phyloP scores from a whole-genome alignment of 2,797 vertebrate genomes.

The Acanthopagrus latus region DNA sequence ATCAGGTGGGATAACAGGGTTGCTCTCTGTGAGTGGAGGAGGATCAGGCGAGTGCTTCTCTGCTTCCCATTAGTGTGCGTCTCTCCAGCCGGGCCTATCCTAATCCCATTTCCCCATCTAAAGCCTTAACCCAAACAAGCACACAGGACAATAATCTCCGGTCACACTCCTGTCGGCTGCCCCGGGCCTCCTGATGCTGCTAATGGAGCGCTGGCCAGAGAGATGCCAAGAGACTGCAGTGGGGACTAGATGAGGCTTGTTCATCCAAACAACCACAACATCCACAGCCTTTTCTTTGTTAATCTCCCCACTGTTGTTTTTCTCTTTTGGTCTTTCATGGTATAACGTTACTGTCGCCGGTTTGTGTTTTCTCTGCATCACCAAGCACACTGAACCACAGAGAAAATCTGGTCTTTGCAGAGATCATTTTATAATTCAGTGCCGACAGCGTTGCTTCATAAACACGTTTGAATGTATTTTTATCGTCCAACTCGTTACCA shows the following conservation, averaged over 20 bases:
- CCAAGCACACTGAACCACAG: constrained; percentile 64
- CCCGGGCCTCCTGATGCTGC: constrained; percentile 77
- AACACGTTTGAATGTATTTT: constrained; percentile 62
- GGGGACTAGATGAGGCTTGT: constrained; percentile 60
- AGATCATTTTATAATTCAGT: constrained; percentile 59
- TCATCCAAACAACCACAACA: constrained; percentile 62
- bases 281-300: constrained; percentile 57
- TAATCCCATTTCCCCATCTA: constrained; percentile 89
- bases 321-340: constrained; percentile 45
- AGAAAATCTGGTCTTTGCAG: constrained; percentile 46
- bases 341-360: constrained; percentile 58
- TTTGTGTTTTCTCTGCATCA: constrained; percentile 54
- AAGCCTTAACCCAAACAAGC: constrained; percentile 88
- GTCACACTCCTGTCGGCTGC: constrained; percentile 82
- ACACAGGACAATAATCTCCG: constrained; percentile 85
- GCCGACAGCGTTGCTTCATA: constrained; percentile 57
- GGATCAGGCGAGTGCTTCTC: constrained; percentile 81
- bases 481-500: constrained; percentile 34
- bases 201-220: constrained; percentile 74
- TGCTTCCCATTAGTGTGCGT: constrained; percentile 85
- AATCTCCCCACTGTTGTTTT: constrained; percentile 50
- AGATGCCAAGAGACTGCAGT: constrained; percentile 70
- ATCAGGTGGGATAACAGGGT: constrained; percentile 86
- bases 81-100: constrained; percentile 82
- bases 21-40: constrained; percentile 81